Conservation (phyloP, 1,140 invertebrate genomes). For the Lepidostoma basale region DNA sequence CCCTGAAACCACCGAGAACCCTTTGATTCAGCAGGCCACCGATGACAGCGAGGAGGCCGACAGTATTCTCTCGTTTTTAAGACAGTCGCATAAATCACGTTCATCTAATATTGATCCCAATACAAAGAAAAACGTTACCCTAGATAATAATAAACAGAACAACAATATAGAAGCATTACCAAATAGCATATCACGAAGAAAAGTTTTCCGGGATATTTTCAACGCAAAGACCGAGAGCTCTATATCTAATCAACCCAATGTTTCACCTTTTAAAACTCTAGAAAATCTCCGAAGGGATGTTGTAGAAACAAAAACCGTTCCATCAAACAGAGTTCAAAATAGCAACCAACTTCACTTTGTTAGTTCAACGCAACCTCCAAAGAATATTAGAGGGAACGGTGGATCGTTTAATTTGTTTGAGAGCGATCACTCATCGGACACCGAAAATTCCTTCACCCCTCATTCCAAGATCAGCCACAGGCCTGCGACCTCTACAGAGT, state of each 20-base stretch:
- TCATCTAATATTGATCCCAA: neutral
- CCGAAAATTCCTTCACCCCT: neutral
- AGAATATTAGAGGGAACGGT: slow-evolving; percentile 23
- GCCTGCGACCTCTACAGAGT: slow-evolving; percentile 29
- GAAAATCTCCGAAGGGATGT: slow-evolving; percentile 50
- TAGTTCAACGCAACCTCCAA: slow-evolving; percentile 37
- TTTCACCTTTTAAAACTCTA: slow-evolving; percentile 54
- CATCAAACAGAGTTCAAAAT: slow-evolving; percentile 23
- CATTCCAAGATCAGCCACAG: neutral
- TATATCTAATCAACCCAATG: slow-evolving; percentile 47
- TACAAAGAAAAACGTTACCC: slow-evolving; percentile 22
- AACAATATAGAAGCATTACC: slow-evolving; percentile 39
- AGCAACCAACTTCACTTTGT: slow-evolving; percentile 28
- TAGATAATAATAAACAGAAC: slow-evolving; percentile 31
- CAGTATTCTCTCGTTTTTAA: slow-evolving; percentile 39
- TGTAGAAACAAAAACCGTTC: slow-evolving; percentile 25
- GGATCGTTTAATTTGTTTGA: slow-evolving; percentile 24
- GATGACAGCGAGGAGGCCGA: slow-evolving; percentile 38
- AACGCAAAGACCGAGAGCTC: slow-evolving; percentile 37
- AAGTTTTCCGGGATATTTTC: slow-evolving; percentile 36
- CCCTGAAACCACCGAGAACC: slow-evolving; percentile 23
- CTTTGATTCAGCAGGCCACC: neutral
- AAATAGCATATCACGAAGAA: slow-evolving; percentile 38
- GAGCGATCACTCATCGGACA: slow-evolving; percentile 1
- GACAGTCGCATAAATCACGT: slow-evolving; percentile 27